Evolutionary conservation across 2,797 vertebrate species (phyloP), one percentile per base, ranked within the genome.

Genomic region (Channa striata): DNA sequence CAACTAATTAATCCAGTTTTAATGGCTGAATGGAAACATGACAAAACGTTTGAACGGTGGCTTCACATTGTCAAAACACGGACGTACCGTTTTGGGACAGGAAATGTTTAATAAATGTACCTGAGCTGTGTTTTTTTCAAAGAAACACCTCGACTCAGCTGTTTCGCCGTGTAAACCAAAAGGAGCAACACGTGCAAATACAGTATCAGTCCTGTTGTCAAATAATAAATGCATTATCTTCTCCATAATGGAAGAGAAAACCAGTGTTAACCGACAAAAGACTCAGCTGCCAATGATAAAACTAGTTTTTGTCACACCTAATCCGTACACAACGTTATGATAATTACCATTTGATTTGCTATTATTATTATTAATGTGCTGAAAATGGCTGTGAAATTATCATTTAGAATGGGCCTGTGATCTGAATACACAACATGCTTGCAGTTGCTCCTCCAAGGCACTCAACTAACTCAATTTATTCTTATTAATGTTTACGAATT

Each of bases 401-500:
- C 85, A 93, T 93, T 93, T 93, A 90, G 84, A 93, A 83, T 6
- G 72, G 70, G 81, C 74, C 80, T 65, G 72, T 84, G 84, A 87
- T 91, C 79, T 81, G 82, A 90, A 87, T 87, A 81, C 86, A 80
- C 82, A 87, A 81, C 36, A 30, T 6, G 72, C 83, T 69, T 20
- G 72, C 80, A 33, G 67, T 75, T 3, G 66, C 72, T 87, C 84
- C 91, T 89, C 85, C 80, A 81, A 87, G 84, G 88, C 89, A 81
- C 83, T 86, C 80, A 1, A 69, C 91, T 93, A 93, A 94, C 91
- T 92, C 89, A 87, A 93, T 94, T 91, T 92, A 92, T 91, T 88
- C 87, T 93, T 93, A 92, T 94, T 92, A 93, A 92, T 91, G 92
- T 92, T 93, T 91, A 90, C 91, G 93, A 92, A 91, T 86, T 86